Base-by-base conservation (phyloP, 1,140 invertebrate genomes). In the Sesamia nonagrioides region DNA sequence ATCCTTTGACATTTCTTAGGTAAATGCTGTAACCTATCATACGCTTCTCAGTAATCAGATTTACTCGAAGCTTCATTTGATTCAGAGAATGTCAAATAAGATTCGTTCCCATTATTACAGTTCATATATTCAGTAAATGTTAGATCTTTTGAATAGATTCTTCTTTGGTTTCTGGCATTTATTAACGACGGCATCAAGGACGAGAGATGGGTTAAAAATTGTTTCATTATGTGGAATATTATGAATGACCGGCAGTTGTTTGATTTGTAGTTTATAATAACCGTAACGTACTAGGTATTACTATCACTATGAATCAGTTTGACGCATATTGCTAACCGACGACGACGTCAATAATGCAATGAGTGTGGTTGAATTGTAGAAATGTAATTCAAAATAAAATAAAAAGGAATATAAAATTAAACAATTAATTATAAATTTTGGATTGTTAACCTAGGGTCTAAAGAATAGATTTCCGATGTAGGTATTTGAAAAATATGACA, bases 21-120 rank as follows among this genome's bases (percentile, higher is more conserved):
- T 50, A 50, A 33, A n/a, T 21, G 21, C 6, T 7, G 40, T 48
- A 48, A 50, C 66, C 66, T 69, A 69, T 69, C 66, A 50, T 48
- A 69, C 33, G 33, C 4, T 48, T 48, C 17, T 15, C 15, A 33
- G 42, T 50, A 27, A 69, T 69, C 66, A 21, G 66, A 50, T 69
- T 66, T 48, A 27, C 3, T 27, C 27, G 27, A 27, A 69, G 66
- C 13, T 50, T 42, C 66, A 18, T 69, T 69, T 69, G 66, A 69
- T 69, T n/a, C 1, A 40, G 33, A 69, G 21, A 69, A 69, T 50
- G 42, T 69, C 66, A 69, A 48, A 7, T 2, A 0, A 69, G 42
- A 48, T 69, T 21, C 42, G 66, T 50, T 69, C 42, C 21, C 63
- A 48, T 48, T 68, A 5, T 13, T n/a, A n/a, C n/a, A 27, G 42